Percentiles rank a stretch among this genome's conserved stretches.
phyloP scores from a whole-genome alignment of 2,113 vertebrate species.

The Cyprinus carpio region DNA sequence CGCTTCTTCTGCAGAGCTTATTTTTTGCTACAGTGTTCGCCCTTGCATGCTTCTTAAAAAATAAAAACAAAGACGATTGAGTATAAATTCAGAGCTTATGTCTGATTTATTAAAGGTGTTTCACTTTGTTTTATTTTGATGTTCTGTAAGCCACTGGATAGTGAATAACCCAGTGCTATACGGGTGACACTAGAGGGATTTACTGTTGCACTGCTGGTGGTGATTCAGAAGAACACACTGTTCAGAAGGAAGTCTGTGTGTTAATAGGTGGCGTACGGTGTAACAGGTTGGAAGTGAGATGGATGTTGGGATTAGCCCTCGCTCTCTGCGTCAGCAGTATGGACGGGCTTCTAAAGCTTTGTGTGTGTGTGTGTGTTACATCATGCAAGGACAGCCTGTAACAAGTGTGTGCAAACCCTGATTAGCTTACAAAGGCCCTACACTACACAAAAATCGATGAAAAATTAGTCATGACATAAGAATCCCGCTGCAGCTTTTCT shows the following conservation, averaged over 20 bases:
- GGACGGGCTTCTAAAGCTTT: conserved; percentile 4
- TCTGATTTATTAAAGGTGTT: not conserved
- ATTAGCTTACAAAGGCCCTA: not conserved
- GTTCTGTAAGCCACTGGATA: no score
- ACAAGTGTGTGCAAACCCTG: conserved; percentile 4
- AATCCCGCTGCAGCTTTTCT: not conserved
- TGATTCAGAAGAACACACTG: not conserved
- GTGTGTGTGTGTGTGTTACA: not conserved
- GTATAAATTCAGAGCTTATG: not conserved
- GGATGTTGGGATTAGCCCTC: not conserved
- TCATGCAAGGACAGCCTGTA: conserved; percentile 2
- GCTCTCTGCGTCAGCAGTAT: conserved; percentile 1
- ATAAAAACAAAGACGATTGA: not conserved
- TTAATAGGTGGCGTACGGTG: not conserved
- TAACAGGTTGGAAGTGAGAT: not conserved
- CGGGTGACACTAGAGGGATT: not conserved
- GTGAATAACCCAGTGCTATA: not conserved
- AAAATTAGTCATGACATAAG: not conserved
- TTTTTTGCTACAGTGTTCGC: conserved; percentile 4
- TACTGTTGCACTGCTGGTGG: not conserved
- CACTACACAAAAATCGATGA: not conserved
- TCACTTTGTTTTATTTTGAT: no score
- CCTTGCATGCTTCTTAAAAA: conserved; percentile 26
- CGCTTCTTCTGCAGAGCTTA: not conserved
- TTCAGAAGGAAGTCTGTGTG: not conserved